Percentiles rank a stretch among this genome's conserved stretches.
These are phyloP conservation scores for Stegodyphus dumicola DNA, from an alignment of 1,140 invertebrate genomes.

Conservation along the genomic window DNA sequence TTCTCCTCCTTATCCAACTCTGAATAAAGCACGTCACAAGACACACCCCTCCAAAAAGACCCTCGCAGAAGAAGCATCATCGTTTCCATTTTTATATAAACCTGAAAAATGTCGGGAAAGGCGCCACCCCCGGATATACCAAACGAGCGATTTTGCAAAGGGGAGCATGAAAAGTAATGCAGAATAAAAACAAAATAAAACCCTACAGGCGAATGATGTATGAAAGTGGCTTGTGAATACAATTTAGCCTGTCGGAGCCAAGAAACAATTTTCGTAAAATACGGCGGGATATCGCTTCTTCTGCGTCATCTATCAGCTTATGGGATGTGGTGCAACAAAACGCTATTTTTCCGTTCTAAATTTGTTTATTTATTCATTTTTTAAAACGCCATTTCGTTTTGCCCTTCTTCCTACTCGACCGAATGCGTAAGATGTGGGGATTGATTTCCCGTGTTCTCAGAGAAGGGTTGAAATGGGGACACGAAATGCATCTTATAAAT, in stretches of 20 bases:
- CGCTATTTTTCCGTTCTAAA: constrained; percentile 26
- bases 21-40: constrained; percentile 19
- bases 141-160: constrained; percentile 21
- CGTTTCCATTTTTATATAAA: background rate
- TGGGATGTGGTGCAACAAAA: constrained; percentile 41
- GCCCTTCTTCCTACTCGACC: background rate
- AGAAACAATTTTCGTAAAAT: constrained; percentile 58
- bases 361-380: constrained; percentile 54
- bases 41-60: background rate
- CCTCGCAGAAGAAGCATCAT: background rate
- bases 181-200: constrained; percentile 11
- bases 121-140: constrained; percentile 17
- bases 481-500: constrained; percentile 18
- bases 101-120: constrained; percentile 6
- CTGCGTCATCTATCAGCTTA: constrained; percentile 53
- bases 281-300: constrained; percentile 34
- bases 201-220: constrained; percentile 44
- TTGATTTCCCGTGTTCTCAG: constrained; percentile 23
- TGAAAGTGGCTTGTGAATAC: constrained; percentile 53
- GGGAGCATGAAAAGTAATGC: constrained; percentile 14
- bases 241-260: constrained; percentile 52
- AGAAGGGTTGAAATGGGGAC: background rate
- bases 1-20: background rate
- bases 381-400: constrained; percentile 40
- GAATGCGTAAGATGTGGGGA: constrained; percentile 1